Percentiles rank a stretch among this genome's conserved stretches.
Conservation (phyloP, 1,140 invertebrate species). For the Harlomillsia oculata region DNA sequence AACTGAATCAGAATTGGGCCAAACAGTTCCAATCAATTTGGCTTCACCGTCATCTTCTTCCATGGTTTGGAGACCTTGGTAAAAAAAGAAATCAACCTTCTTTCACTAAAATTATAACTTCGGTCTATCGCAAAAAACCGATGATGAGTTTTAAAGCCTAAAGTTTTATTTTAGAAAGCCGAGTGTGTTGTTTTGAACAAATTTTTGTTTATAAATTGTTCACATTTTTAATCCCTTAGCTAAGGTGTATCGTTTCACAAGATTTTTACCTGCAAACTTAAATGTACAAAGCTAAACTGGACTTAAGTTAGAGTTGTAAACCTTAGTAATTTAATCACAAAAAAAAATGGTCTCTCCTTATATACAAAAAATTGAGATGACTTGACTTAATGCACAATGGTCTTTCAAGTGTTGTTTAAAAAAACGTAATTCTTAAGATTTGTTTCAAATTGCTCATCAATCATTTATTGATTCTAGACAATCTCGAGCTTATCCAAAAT, state of each 20-base stretch:
- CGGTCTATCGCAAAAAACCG: conserved; percentile 4
- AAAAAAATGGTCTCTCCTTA: too few species aligned
- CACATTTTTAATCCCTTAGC: too few species aligned
- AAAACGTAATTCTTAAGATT: neutral
- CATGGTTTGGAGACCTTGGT: conserved; percentile 24
- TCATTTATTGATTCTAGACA: too few species aligned
- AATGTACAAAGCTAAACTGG: neutral
- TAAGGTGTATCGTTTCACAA: too few species aligned
- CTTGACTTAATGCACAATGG: too few species aligned
- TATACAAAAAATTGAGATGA: too few species aligned
- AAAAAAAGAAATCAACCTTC: conserved; percentile 1
- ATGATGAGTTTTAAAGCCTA: neutral
- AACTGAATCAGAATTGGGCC: neutral
- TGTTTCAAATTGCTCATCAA: neutral
- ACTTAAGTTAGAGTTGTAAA: neutral
- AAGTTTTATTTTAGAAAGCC: neutral
- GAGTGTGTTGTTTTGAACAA: neutral
- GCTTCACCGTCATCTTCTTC: too few species aligned
- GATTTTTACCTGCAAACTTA: too few species aligned
- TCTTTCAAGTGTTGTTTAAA: conserved; percentile 1
- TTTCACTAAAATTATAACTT: neutral
- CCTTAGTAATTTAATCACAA: neutral
- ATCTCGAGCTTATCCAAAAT: too few species aligned
- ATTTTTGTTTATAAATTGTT: neutral
- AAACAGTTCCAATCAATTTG: neutral